phyloP scores from a whole-genome alignment of 37 sponge, comb jelly and placozoan species.

The Eunapius fragilis region DNA sequence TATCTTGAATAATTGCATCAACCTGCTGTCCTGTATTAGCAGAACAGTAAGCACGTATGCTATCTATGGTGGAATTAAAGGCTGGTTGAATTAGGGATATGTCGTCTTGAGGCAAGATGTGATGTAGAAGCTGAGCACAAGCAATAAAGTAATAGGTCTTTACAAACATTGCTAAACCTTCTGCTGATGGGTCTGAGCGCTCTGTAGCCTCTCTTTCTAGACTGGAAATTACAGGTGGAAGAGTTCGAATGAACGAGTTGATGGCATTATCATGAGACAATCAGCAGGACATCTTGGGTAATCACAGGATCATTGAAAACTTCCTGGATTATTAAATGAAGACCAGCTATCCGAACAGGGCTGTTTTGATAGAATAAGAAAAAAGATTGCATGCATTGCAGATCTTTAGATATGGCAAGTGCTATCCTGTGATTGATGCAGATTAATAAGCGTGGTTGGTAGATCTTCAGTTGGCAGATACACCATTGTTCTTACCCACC shows the following conservation, averaged over 20 bases:
- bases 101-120: constrained; percentile 20
- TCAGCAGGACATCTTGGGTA: constrained; percentile 38
- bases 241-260: constrained; percentile 20
- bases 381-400: constrained; percentile 10
- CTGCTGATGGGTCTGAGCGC: constrained; percentile 12
- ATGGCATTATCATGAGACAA: constrained; percentile 35
- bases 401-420: too few relatives aligned
- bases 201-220: constrained; percentile 33
- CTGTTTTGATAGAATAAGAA: constrained; percentile 46
- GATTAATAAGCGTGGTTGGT: too few relatives aligned
- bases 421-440: too few relatives aligned
- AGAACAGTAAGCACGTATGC: background rate
- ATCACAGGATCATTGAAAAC: constrained; percentile 34
- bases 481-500: too few relatives aligned
- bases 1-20: background rate
- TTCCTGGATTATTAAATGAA: constrained; percentile 52
- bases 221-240: constrained; percentile 35
- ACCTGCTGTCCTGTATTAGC: too few relatives aligned
- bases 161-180: constrained; percentile 16
- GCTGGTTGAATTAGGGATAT: background rate
- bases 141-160: constrained; percentile 32
- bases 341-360: constrained; percentile 30
- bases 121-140: background rate
- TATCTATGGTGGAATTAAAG: background rate
- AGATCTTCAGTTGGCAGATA: too few relatives aligned